Evolutionary conservation across 2,888 invertebrate species (phyloP).

Genomic region (Acleris cristana): DNA sequence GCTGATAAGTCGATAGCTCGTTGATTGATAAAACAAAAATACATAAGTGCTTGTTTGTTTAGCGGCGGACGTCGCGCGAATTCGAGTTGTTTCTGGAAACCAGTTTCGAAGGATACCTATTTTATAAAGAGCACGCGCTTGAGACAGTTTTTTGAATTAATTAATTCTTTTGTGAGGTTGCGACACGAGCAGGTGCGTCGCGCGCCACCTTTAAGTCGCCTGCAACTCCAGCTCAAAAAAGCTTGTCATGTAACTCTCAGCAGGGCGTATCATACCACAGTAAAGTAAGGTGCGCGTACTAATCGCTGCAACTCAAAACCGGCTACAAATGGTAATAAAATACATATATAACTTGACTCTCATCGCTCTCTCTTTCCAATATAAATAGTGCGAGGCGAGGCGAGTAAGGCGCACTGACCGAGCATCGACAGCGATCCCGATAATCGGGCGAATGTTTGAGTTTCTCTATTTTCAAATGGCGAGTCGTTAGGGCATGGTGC

Average conservation of each 20-base stretch:
- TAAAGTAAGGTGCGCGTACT: conserved; percentile 74
- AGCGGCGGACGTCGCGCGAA: conserved; percentile 2
- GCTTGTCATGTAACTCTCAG: conserved; percentile 49
- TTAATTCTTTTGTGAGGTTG: conserved; percentile 28
- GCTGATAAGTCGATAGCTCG: conserved; percentile 30
- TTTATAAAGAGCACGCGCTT: conserved; percentile 21
- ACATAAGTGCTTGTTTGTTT: conserved; percentile 18
- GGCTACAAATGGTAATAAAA: conserved; percentile 82
- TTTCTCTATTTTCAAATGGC: conserved; percentile 82
- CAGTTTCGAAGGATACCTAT: conserved; percentile 25
- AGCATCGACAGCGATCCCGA: conserved; percentile 80
- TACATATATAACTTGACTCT: conserved; percentile 76
- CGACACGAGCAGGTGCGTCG: conserved; percentile 22
- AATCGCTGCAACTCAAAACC: conserved; percentile 77
- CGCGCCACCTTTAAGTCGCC: conserved; percentile 22
- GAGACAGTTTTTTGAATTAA: conserved; percentile 27
- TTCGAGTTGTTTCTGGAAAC: conserved; percentile 14
- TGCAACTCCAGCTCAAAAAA: conserved; percentile 29
- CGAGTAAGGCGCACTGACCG: conserved; percentile 76
- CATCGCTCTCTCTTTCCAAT: conserved; percentile 75
- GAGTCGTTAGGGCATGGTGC: conserved; percentile 53
- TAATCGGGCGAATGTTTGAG: conserved; percentile 77
- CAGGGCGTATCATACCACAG: conserved; percentile 63
- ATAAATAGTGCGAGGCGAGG: conserved; percentile 80
- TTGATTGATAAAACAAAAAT: conserved; percentile 34